Evolutionary conservation across 23 tunicate species (phyloP).

Genomic region (Phallusia fumigata): DNA sequence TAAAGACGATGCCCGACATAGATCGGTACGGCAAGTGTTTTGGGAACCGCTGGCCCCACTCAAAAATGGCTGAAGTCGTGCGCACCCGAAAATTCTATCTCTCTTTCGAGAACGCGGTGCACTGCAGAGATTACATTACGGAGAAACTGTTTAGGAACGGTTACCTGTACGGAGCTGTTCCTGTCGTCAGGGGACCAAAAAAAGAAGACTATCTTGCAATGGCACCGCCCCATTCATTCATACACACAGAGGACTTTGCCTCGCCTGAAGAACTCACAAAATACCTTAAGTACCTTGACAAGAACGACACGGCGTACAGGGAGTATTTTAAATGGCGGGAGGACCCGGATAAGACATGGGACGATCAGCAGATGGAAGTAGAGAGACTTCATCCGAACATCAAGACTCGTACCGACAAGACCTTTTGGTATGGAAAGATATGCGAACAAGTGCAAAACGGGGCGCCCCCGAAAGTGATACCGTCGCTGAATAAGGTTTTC

Average conservation of each 20-base stretch:
- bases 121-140: conserved; percentile 1
- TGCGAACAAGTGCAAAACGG: neutral
- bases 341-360: neutral
- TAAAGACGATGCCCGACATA: neutral
- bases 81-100: neutral
- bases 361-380: neutral
- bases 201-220: neutral
- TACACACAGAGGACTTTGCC: neutral
- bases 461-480: neutral
- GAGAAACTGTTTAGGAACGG: neutral
- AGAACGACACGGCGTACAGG: neutral
- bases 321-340: conserved; percentile 6
- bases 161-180: neutral
- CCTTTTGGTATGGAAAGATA: neutral
- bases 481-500: neutral
- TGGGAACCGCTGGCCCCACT: neutral
- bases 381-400: neutral
- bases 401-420: neutral
- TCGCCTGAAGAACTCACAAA: neutral
- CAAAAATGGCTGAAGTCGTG: neutral
- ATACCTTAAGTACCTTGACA: neutral
- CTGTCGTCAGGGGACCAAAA: neutral
- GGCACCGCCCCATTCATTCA: neutral
- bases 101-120: neutral
- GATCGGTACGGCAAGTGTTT: neutral